Base-by-base conservation (phyloP, 1,140 invertebrate species). In the Pseudomyrmex concolor region DNA sequence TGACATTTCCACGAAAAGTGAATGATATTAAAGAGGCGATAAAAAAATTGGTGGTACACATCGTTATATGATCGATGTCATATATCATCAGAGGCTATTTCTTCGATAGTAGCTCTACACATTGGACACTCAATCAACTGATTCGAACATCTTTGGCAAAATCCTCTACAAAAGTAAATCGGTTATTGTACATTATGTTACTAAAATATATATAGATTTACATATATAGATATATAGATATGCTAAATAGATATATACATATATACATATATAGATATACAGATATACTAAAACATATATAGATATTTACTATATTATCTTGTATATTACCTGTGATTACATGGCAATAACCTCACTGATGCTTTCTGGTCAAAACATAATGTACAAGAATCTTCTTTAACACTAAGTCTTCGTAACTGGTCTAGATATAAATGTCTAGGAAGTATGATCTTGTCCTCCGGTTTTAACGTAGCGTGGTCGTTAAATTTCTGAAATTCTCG, bases 111-210 rank as follows among this genome's bases (percentile, higher is more conserved):
- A 77, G 96, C 95, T 86, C 98, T 95, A 93, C 98, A 99, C 95
- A 99, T 96, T n/a, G 98, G 98, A 94, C 98, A 99, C 80, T 96
- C 96, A 81, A 96, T 95, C 78, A 99, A 90, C 91, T 97, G 96
- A 64, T 96, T 94, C 9, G 97, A 96, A 95, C 98, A 99, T 4
- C 95, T 94, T 70, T 95, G 95, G 94, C 98, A 99, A 94, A 98
- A 98, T 59, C 97, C 98, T 86, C 97, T 98, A 94, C 13, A 96
- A 95, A 89, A 85, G 91, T 77, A 12, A 78, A 62, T 73, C 22
- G 17, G 59, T 83, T 85, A 78, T 77, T 63, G 43, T 19, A 34
- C 51, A 34, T 34, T 34, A 34, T 45, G 71, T 70, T 15, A 34
- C 5, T 34, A 34, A 0, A 34, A 34, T 15, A 50, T 48, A 1